Base-by-base conservation (phyloP, 2,888 invertebrate species). In the Lamellibrachia satsuma region DNA sequence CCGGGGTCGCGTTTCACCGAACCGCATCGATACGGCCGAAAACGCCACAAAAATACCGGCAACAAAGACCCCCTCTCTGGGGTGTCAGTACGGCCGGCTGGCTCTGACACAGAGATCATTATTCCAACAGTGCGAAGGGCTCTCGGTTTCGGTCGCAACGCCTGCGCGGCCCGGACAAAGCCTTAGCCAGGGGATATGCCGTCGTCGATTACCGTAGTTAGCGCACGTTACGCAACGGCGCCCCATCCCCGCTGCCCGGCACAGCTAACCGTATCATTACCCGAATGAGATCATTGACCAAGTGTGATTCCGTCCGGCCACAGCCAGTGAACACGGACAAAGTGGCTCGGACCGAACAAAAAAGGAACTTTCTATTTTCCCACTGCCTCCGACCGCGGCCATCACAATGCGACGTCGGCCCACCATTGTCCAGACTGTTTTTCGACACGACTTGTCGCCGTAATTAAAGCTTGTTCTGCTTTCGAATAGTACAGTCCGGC, bases 331-430 rank as follows among this genome's bases (percentile, higher is more conserved):
- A 15, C 75, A 75, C 75, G 75, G 75, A 75, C 75, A 75, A 75
- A 75, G 75, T 75, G 75, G 15, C 22, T 75, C 15, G 75, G 22
- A 15, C 75, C 15, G 75, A 75, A 75, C 75, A 75, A 75, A 75
- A 75, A 75, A 75, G 75, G 75, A 75, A 75, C 75, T 75, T 75
- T 75, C 75, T 75, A 75, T 75, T 75, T 75, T 75, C 75, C 75
- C 75, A 75, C 15, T 75, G 75, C 75, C 75, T 75, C 75, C 75
- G 75, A 75, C 75, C 3, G 75, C 75, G 75, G 3, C 75, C 22
- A 6, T 11, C 15, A 75, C 75, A 75, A 75, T 75, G 15, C 15
- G 15, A n/a, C 75, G 75, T 75, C 75, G 15, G 6, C 75, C 15
- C 75, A n/a, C 22, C 75, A 75, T 22, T 75, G 75, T 75, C 75